Base-by-base conservation (phyloP, 2,888 invertebrate genomes). In the Caenorhabditis imperialis region DNA sequence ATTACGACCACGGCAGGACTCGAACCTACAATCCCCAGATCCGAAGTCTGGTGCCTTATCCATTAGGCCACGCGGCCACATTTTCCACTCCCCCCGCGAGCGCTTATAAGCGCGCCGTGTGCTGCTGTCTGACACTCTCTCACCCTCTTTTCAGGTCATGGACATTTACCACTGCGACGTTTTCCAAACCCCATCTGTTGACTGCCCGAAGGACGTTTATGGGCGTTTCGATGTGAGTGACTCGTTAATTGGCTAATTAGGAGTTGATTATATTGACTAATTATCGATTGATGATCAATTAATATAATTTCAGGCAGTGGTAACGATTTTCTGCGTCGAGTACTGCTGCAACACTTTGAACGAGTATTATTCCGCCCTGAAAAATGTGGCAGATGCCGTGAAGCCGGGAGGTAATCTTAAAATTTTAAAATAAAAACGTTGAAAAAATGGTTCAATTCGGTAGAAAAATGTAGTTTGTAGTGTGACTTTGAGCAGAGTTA, bases 311-410 rank as follows among this genome's bases (percentile, higher is more conserved):
- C 53, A 85, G 79, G 69, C 77, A 8, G 74, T 86, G 22, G 83
- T 83, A 14, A 83, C 84, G 12, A 83, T 87, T 38, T 87, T 86
- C 79, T 87, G 86, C 38, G 62, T 86, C 23, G 86, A 86, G 44
- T 88, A 88, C 55, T 86, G 87, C 61, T 83, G 81, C 63, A 83
- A 81, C 48, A 82, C 77, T 27, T 57, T 77, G 20, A 63, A 79
- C 8, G 84, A 88, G 60, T 86, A 86, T 69, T 75, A 74, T 38
- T 25, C 63, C 7, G 78, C 83, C 23, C 74, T 86, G 62, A 62
- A 71, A 25, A 78, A 81, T 55, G 78, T 85, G 30, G 77, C 67
- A 0, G 42, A 30, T 3, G 77, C 79, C 25, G 62, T 86, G 12
- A 75, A 71, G 42, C 79, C 79, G 0, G 81, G 82, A 35, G 86